A percentile compares a stretch with the other conserved stretches of the same genome.
Conservation (phyloP, 1,140 invertebrate genomes). For the Galleria mellonella region DNA sequence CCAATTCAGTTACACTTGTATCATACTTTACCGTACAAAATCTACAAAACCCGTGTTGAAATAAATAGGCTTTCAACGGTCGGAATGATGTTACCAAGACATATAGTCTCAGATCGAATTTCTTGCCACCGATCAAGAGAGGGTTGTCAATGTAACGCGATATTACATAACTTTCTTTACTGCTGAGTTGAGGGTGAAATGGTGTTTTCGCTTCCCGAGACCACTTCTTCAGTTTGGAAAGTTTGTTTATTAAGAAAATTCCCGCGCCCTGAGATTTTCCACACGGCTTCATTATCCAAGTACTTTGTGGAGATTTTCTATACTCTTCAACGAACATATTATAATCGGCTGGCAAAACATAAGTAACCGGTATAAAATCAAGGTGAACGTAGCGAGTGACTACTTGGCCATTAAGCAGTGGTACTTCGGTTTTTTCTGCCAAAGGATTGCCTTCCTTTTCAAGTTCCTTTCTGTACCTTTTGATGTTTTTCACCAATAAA, state of each 20-base stretch:
- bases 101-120: conserved; percentile 90
- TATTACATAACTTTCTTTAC: conserved; percentile 93
- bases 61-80: conserved; percentile 88
- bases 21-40: conserved; percentile 90
- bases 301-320: conserved; percentile 92
- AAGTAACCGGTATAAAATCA: conserved; percentile 95
- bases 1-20: conserved; percentile 84
- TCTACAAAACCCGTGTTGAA: conserved; percentile 87
- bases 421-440: conserved; percentile 80
- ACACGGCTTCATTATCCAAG: conserved; percentile 98
- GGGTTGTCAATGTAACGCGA: conserved; percentile 92
- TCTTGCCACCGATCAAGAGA: conserved; percentile 89
- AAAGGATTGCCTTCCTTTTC: conserved; percentile 92
- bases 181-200: conserved; percentile 84
- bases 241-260: conserved; percentile 92
- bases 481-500: conserved; percentile 96
- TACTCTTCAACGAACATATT: conserved; percentile 98
- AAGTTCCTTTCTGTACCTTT: conserved; percentile 93
- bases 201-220: conserved; percentile 87
- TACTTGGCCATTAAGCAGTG: conserved; percentile 77
- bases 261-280: conserved; percentile 92
- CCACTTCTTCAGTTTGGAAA: conserved; percentile 92
- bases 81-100: conserved; percentile 89
- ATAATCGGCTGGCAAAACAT: conserved; percentile 95
- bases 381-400: conserved; percentile 86